phyloP scores from a whole-genome alignment of 2,888 invertebrate genomes.

The Magallana nippona region DNA sequence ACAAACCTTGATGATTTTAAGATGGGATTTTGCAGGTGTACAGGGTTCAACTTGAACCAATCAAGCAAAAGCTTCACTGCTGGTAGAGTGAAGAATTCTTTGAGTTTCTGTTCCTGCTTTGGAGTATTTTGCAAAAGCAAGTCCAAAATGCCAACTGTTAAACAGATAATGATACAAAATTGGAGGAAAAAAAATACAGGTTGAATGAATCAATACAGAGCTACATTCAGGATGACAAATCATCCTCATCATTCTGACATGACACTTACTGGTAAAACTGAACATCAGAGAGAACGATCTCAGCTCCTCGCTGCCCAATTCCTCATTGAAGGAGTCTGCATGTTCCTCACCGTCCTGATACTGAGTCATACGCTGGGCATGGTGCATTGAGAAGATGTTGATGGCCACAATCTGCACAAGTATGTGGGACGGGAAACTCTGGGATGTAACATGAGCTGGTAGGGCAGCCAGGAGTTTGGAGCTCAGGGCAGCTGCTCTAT shows the following conservation, averaged over 20 bases:
- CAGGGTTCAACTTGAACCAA: slow-evolving; percentile 83
- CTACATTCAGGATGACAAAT: no score
- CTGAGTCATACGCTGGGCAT: slow-evolving; percentile 63
- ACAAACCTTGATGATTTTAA: slow-evolving; percentile 74
- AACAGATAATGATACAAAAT: background rate
- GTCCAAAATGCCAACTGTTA: slow-evolving; percentile 74
- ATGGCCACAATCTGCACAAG: slow-evolving; percentile 90
- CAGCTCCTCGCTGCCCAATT: slow-evolving; percentile 47
- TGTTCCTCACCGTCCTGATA: slow-evolving; percentile 47
- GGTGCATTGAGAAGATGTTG: slow-evolving; percentile 86
- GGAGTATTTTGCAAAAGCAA: slow-evolving; percentile 80
- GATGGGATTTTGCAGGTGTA: slow-evolving; percentile 64
- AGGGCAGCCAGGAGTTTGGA: slow-evolving; percentile 86
- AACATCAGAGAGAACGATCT: slow-evolving; percentile 83
- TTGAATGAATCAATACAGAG: background rate
- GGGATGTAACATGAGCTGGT: slow-evolving; percentile 88
- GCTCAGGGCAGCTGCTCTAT: slow-evolving; percentile 84
- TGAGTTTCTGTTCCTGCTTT: slow-evolving; percentile 83
- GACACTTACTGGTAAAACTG: slow-evolving; percentile 84
- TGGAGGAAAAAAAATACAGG: background rate
- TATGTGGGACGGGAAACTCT: slow-evolving; percentile 88
- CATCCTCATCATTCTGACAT: no score
- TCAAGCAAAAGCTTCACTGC: slow-evolving; percentile 88
- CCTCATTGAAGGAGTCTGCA: slow-evolving; percentile 48
- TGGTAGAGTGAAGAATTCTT: slow-evolving; percentile 86